A percentile compares a stretch with the other conserved stretches of the same genome.
These are phyloP conservation scores for Congeria kusceri DNA, from an alignment of 2,888 invertebrate species.

Conservation along the genomic window DNA sequence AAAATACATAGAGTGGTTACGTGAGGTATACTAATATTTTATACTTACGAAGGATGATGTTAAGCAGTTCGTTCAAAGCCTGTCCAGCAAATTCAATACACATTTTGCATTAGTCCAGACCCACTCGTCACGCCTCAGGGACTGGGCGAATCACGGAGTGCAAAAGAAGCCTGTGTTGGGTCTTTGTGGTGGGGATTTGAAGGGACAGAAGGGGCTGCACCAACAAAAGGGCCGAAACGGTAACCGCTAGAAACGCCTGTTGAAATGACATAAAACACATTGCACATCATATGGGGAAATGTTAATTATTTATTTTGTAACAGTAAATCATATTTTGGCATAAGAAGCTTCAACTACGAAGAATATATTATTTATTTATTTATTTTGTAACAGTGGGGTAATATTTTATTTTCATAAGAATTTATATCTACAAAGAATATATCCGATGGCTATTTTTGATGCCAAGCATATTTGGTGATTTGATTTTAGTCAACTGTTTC, in stretches of 20 bases:
- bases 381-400: too few relatives aligned
- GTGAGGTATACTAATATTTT: too few relatives aligned
- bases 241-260: slow-evolving; percentile 24
- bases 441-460: too few relatives aligned
- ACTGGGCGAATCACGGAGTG: slow-evolving; percentile 15
- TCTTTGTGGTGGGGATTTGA: slow-evolving; percentile 18
- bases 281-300: not conserved
- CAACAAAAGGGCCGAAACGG: slow-evolving; percentile 34
- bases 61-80: slow-evolving; percentile 75
- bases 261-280: not conserved
- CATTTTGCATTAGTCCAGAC: slow-evolving; percentile 72
- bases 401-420: too few relatives aligned
- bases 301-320: too few relatives aligned
- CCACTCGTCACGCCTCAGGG: slow-evolving; percentile 53
- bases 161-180: slow-evolving; percentile 17
- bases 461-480: too few relatives aligned
- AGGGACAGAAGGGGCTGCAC: slow-evolving; percentile 23
- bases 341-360: too few relatives aligned
- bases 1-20: too few relatives aligned
- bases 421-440: too few relatives aligned
- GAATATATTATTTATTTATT: too few relatives aligned
- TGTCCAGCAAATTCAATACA: slow-evolving; percentile 78
- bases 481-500: too few relatives aligned
- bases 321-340: too few relatives aligned
- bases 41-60: slow-evolving; percentile 78